phyloP scores from a whole-genome alignment of 2,797 vertebrate species.

The Gymnocypris eckloni region DNA sequence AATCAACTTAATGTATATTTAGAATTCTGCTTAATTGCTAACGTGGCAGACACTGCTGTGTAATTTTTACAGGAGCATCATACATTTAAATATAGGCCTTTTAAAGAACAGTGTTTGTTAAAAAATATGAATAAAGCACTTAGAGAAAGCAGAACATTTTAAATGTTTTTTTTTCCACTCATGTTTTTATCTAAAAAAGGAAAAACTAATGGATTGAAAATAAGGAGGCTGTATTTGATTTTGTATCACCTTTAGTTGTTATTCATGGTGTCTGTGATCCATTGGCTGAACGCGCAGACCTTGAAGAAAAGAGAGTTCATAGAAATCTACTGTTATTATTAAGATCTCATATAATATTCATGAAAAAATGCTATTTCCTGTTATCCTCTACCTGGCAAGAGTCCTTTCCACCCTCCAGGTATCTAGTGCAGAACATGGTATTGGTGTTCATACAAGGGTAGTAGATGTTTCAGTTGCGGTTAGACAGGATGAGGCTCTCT shows the following conservation, averaged over 20 bases:
- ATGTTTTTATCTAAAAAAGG: constrained; percentile 5
- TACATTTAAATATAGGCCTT: not conserved
- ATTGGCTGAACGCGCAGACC: constrained; percentile 65
- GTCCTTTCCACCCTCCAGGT: constrained; percentile 66
- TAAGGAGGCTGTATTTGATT: not conserved
- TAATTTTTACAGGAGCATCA: not conserved
- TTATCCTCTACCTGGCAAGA: constrained; percentile 62
- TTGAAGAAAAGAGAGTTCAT: constrained; percentile 41
- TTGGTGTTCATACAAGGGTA: constrained; percentile 66
- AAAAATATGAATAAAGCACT: not conserved
- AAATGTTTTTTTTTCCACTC: constrained; percentile 16
- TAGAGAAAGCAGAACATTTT: not conserved
- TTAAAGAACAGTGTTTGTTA: not conserved
- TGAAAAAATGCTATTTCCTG: not conserved
- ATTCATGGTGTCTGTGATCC: constrained; percentile 61
- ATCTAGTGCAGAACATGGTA: constrained; percentile 68
- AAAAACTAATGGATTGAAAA: not conserved
- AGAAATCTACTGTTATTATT: not conserved
- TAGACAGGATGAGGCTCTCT: constrained; percentile 60
- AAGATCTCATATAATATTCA: not conserved
- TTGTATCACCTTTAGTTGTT: constrained; percentile 50
- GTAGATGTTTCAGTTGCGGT: constrained; percentile 53
- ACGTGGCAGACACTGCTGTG: not conserved
- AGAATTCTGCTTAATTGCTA: not conserved
- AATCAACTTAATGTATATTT: not conserved